These are phyloP conservation scores for Anthonomus grandis DNA, from an alignment of 1,140 invertebrate species.

Conservation along the genomic window DNA sequence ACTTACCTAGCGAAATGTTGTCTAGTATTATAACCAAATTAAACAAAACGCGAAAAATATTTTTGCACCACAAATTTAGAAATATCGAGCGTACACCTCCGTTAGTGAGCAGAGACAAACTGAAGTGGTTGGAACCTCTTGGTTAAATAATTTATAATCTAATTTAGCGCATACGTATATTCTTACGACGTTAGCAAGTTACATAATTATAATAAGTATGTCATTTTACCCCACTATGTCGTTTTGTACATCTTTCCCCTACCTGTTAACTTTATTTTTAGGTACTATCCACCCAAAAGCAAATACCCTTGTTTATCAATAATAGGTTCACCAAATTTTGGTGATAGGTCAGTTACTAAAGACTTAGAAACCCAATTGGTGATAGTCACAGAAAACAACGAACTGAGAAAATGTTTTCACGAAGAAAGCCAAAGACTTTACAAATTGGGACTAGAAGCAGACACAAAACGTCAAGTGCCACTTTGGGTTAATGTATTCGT, in stretches of 20 bases:
- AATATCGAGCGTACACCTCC: too few relatives aligned
- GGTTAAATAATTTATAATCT: too few relatives aligned
- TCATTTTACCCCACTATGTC: background rate
- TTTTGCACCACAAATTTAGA: too few relatives aligned
- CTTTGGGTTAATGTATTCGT: constrained; percentile 63
- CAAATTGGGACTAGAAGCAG: constrained; percentile 56
- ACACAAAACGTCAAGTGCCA: constrained; percentile 53
- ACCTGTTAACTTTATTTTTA: constrained; percentile 3
- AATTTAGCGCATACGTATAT: too few relatives aligned
- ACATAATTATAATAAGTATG: background rate
- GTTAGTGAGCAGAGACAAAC: too few relatives aligned
- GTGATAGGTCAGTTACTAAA: constrained; percentile 81
- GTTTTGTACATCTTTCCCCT: background rate
- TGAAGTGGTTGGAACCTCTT: too few relatives aligned
- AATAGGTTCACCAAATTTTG: constrained; percentile 96
- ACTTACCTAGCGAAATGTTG: too few relatives aligned
- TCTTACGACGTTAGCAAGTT: background rate
- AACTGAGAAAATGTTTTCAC: constrained; percentile 67
- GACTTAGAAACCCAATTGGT: constrained; percentile 93
- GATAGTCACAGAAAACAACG: constrained; percentile 75
- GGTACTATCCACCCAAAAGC: constrained; percentile 65
- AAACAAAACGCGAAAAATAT: too few relatives aligned
- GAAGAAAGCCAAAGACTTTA: constrained; percentile 66
- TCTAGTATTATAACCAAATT: too few relatives aligned
- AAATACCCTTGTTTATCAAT: constrained; percentile 75